phyloP scores from a whole-genome alignment of 1,140 invertebrate species.

The Drosophila subpulchrella region DNA sequence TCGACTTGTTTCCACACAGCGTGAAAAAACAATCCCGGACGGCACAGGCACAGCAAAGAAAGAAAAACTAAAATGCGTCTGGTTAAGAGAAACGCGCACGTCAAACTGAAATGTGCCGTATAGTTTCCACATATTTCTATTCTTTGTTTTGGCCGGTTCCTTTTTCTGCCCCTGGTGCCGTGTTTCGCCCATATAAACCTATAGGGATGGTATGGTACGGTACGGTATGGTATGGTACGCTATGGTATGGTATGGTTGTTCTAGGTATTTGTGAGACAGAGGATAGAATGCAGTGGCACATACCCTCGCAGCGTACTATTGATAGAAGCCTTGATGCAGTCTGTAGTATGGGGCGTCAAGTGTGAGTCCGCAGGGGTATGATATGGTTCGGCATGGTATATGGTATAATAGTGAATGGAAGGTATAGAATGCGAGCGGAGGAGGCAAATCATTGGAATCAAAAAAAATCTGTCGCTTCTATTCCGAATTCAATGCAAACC shows the following conservation, averaged over 20 bases:
- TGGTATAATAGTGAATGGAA: slow-evolving; percentile 1
- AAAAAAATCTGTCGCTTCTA: no score
- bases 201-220: slow-evolving; percentile 46
- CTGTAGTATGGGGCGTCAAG: slow-evolving; percentile 4
- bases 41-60: not conserved
- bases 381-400: no score
- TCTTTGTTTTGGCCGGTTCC: slow-evolving; percentile 48
- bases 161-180: slow-evolving; percentile 18
- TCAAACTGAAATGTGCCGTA: slow-evolving; percentile 72
- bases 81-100: slow-evolving; percentile 62
- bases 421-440: not conserved
- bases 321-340: slow-evolving; percentile 48
- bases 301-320: slow-evolving; percentile 44
- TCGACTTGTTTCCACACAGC: slow-evolving; percentile 4
- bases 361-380: slow-evolving; percentile 6
- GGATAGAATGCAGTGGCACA: slow-evolving; percentile 56
- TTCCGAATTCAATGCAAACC: not conserved
- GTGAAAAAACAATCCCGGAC: slow-evolving; percentile 7
- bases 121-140: slow-evolving; percentile 65
- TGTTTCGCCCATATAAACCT: slow-evolving; percentile 11
- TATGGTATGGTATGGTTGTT: not conserved
- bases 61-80: slow-evolving; percentile 53
- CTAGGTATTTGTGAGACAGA: slow-evolving; percentile 18
- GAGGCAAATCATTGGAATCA: not conserved
- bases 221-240: no score